phyloP scores from a whole-genome alignment of 64 coral and sea anemone genomes.

The Pocillopora damicornis region DNA sequence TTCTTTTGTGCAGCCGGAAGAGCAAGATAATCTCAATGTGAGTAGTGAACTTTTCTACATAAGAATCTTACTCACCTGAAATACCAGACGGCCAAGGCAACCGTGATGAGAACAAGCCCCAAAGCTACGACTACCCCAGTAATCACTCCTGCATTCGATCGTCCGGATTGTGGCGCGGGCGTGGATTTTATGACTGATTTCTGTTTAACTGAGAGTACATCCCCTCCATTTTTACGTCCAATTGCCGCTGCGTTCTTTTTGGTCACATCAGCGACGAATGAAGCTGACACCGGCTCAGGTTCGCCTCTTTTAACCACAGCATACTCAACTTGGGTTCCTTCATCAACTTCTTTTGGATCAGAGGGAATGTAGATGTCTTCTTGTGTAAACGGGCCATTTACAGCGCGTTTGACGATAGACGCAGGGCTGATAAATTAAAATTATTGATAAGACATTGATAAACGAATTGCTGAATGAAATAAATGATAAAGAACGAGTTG shows the following conservation, averaged over 20 bases:
- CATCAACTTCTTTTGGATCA: not conserved
- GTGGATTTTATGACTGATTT: not conserved
- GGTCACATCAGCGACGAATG: not conserved
- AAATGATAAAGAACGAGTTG: not conserved
- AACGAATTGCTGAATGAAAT: not conserved
- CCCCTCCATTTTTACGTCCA: not conserved
- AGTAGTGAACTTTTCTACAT: too few relatives aligned
- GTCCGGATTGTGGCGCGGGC: not conserved
- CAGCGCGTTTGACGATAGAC: slow-evolving; percentile 4
- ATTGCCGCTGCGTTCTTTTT: not conserved
- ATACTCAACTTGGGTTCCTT: not conserved
- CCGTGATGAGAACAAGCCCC: not conserved
- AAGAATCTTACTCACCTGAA: not conserved
- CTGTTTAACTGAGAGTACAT: not conserved
- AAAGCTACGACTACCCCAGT: slow-evolving; percentile 8
- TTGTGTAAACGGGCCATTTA: not conserved
- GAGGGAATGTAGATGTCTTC: slow-evolving; percentile 3
- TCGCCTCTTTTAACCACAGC: not conserved
- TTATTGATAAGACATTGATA: not conserved
- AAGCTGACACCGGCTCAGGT: not conserved
- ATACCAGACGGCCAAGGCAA: slow-evolving; percentile 12
- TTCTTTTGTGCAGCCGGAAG: too few relatives aligned
- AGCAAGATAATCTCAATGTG: too few relatives aligned
- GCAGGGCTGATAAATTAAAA: not conserved
- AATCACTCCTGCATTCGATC: not conserved